phyloP scores from a whole-genome alignment of 2,113 vertebrate species.

The Hippocampus comes region DNA sequence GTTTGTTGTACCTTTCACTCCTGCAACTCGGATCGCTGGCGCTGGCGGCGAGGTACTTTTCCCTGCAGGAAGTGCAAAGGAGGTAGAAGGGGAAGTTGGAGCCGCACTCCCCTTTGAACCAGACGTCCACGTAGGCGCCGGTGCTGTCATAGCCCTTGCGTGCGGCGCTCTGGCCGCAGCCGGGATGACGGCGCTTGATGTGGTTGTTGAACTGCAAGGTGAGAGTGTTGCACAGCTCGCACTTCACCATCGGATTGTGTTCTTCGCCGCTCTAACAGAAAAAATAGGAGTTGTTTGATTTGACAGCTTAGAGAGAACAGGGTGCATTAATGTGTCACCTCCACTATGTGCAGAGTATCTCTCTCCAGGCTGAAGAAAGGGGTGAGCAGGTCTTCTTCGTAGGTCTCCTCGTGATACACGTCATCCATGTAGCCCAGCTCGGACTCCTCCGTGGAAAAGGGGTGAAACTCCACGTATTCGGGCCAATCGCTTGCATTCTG shows the following conservation, averaged over 20 bases:
- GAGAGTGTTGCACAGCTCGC: constrained; percentile 77
- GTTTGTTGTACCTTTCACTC: constrained; percentile 61
- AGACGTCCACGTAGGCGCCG: constrained; percentile 77
- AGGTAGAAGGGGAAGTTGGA: constrained; percentile 80
- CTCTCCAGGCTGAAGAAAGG: constrained; percentile 74
- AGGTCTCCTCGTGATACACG: constrained; percentile 74
- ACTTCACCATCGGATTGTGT: constrained; percentile 76
- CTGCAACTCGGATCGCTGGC: constrained; percentile 52
- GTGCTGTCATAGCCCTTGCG: constrained; percentile 79
- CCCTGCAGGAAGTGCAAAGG: constrained; percentile 74
- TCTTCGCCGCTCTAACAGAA: constrained; percentile 66
- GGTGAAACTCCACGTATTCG: constrained; percentile 73
- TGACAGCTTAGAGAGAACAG: background rate
- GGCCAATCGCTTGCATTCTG: constrained; percentile 72
- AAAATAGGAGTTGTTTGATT: background rate
- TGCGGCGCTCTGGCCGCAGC: constrained; percentile 77
- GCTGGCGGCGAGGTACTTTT: constrained; percentile 73
- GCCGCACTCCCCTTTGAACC: constrained; percentile 80
- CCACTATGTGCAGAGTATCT: constrained; percentile 75
- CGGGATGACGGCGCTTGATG: constrained; percentile 76
- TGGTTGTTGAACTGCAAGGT: constrained; percentile 78
- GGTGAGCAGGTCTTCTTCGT: constrained; percentile 78
- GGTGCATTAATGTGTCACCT: constrained; percentile 54
- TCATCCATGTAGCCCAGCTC: constrained; percentile 80
- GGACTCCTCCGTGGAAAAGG: constrained; percentile 71